Conservation (phyloP, 1,140 invertebrate species). For the Hylaeus anthracinus region DNA sequence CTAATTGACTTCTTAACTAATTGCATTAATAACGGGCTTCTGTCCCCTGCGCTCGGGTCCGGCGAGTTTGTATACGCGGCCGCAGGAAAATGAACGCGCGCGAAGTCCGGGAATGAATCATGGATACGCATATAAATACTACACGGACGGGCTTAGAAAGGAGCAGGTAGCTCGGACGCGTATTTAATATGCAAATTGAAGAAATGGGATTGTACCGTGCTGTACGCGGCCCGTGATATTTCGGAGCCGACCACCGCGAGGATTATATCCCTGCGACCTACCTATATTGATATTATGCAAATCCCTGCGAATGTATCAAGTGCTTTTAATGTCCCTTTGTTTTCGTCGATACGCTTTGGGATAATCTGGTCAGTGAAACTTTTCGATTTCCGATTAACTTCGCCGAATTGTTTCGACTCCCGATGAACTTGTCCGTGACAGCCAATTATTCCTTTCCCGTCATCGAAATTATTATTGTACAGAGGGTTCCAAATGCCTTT, state of each 20-base stretch:
- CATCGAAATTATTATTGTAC: slow-evolving; percentile 8
- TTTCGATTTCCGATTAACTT: slow-evolving; percentile 27
- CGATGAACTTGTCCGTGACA: neutral
- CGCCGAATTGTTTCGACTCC: slow-evolving; percentile 14
- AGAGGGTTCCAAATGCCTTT: neutral
- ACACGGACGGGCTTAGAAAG: slow-evolving; percentile 46
- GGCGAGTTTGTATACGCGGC: slow-evolving; percentile 16
- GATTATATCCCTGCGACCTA: slow-evolving; percentile 60
- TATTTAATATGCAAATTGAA: slow-evolving; percentile 73
- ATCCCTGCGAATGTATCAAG: slow-evolving; percentile 44
- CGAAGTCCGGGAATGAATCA: slow-evolving; percentile 54
- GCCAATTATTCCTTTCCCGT: slow-evolving; percentile 1
- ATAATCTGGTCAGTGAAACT: slow-evolving; percentile 10
- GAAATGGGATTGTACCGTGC: slow-evolving; percentile 66
- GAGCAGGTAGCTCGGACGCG: slow-evolving; percentile 50
- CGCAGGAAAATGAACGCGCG: slow-evolving; percentile 41
- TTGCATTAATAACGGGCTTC: slow-evolving; percentile 31
- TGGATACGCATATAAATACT: slow-evolving; percentile 60
- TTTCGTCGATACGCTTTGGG: slow-evolving; percentile 20
- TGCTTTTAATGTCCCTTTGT: slow-evolving; percentile 57
- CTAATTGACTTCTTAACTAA: slow-evolving; percentile 51
- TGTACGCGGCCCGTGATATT: slow-evolving; percentile 61
- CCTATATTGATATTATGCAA: slow-evolving; percentile 66
- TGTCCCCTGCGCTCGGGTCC: neutral
- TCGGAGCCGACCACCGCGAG: slow-evolving; percentile 51